These are phyloP conservation scores for Dynastes hyllus DNA, from an alignment of 2,888 invertebrate species.

Conservation along the genomic window DNA sequence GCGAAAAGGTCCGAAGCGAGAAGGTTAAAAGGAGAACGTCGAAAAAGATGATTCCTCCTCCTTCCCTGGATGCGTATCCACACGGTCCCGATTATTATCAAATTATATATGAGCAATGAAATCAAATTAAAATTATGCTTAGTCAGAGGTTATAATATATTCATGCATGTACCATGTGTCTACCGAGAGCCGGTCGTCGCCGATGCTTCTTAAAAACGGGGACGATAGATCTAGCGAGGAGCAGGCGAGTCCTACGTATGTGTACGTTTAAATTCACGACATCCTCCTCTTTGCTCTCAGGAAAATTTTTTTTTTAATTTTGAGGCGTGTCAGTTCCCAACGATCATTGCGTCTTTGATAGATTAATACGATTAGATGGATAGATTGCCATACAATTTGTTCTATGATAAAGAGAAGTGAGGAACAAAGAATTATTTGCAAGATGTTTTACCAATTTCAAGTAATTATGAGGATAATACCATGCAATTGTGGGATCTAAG, in stretches of 20 bases:
- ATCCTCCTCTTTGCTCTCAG: constrained; percentile 49
- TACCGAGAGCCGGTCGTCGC: constrained; percentile 64
- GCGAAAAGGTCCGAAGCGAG: constrained; percentile 9
- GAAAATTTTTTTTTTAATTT: constrained; percentile 62
- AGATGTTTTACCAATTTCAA: too few species aligned
- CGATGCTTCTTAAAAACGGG: constrained; percentile 61
- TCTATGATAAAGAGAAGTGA: background rate
- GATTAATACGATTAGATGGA: constrained; percentile 37
- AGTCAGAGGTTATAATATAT: constrained; percentile 67
- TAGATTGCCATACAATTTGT: constrained; percentile 9
- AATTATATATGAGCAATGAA: constrained; percentile 67
- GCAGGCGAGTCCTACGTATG: background rate
- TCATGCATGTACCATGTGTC: constrained; percentile 64
- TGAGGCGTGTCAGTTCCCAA: too few species aligned
- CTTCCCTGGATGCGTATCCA: too few species aligned
- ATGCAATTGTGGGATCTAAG: too few species aligned
- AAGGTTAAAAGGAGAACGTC: background rate
- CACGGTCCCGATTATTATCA: constrained; percentile 62
- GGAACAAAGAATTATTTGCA: background rate
- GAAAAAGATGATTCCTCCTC: background rate
- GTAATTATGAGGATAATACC: too few species aligned
- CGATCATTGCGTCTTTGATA: constrained; percentile 56
- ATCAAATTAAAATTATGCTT: constrained; percentile 67
- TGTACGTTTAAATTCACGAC: constrained; percentile 51
- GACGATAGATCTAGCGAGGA: constrained; percentile 10